Base-by-base conservation (phyloP, 1,140 invertebrate species). In the Drosophila elegans region DNA sequence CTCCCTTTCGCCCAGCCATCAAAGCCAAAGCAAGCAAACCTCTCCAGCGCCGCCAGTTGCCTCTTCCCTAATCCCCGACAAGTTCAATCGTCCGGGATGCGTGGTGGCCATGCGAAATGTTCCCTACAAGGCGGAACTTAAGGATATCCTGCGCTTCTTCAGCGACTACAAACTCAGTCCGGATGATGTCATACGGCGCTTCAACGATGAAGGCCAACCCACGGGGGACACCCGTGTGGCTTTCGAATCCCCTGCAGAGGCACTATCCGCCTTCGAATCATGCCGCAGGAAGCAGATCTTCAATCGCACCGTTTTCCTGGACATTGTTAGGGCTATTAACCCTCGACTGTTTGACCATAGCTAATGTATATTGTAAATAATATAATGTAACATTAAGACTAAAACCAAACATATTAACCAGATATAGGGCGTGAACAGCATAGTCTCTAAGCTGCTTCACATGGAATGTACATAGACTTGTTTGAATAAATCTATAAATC, bases 91-190 rank as follows among this genome's bases (percentile, higher is more conserved):
- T 42, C 96, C 95, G 2, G 97, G 97, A 7, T 98, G 97, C 90
- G 96, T 98, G 0, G 92, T 98, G 0, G 95, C 95, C 1, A 93
- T 98, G 79, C 95, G 96, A 80, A 98, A 98, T 92, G 95, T 98
- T 1, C 97, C 97, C 0, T 98, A 96, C 91, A 95, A 96, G 60
- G 97, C 97, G 0, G 94, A 95, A 5, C 95, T 97, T 9, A 96
- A 97, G 52, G 97, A 99, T 68, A 97, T 99, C 56, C 93, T 98
- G 44, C 94, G 95, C 1, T 98, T 98, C 89, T 98, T 99, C 80
- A 92, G 94, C 0, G 96, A 95, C 16, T 97, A 95, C 76, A 94
- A 96, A 46, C 89, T 97, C 0, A 94, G 95, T 9, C 94, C 95
- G 1, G 95, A 97, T 67, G 95, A 97, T 75, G 95, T 98, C 3